Evolutionary conservation across 2,797 vertebrate genomes (phyloP), one percentile per base, ranked within the genome.

Genomic region (Nyctibius grandis): DNA sequence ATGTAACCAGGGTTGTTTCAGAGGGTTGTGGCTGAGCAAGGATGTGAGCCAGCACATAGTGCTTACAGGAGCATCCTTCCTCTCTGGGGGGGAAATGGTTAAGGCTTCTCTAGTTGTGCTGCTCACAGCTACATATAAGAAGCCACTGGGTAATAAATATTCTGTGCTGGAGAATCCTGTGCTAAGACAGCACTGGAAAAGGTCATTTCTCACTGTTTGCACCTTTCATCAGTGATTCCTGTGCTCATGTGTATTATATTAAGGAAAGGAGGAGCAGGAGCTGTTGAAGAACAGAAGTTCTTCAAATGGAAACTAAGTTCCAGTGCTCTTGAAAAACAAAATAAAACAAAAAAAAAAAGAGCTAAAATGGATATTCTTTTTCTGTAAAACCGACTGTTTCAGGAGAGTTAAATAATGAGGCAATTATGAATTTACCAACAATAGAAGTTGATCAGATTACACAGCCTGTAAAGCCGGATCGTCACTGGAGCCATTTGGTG

Each of bases 401-500:
- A 47, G 50, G 73, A 50, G 17, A 86, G 79, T 81, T 95, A 88
- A 95, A 85, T 95, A 95, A 87, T 31, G 84, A 91, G 61, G 81
- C 90, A 91, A 40, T 89, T 94, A 89, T 13, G 13, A 85, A 92
- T 91, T 92, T 89, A 68, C 80, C 95, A 68, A 97, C 96, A 97
- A 96, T 95, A 89, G 93, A 85, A 54, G 77, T 25, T 12, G 90
- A 95, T 97, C 94, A 95, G 96, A 96, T 96, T 95, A 96, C 89
- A 45, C 1, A 15, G 95, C 91, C 91, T 82, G 82, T 44, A 94
- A 80, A 91, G 83, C 70, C 83, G 89, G 90, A 91, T 87, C 26
- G 18, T 95, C 85, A 63, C 74, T 79, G 95, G 84, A 70, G 88
- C 91, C 81, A 11, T 70, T 95, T 76, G 93, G 93, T 95, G 88